These are phyloP conservation scores for Macheiramphus alcinus DNA, from an alignment of 2,113 vertebrate genomes.

Conservation along the genomic window DNA sequence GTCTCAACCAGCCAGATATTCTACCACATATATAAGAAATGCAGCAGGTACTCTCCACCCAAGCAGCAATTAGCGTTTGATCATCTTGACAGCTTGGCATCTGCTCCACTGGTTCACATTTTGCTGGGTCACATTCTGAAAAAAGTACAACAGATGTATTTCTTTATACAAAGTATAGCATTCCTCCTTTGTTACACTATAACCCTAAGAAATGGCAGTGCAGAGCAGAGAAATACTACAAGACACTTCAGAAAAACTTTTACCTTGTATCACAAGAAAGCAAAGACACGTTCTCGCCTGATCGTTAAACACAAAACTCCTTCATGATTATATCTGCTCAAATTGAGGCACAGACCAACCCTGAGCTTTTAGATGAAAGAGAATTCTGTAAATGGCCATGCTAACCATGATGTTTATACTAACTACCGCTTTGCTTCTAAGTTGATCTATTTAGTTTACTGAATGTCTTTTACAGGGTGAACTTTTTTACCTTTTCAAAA, in stretches of 20 bases:
- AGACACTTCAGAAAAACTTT: background rate
- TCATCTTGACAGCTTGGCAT: slow-evolving; percentile 84
- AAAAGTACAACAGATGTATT: background rate
- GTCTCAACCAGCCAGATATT: background rate
- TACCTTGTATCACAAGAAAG: background rate
- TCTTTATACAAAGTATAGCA: background rate
- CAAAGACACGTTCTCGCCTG: background rate
- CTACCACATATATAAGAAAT: slow-evolving; percentile 88
- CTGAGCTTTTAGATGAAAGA: background rate
- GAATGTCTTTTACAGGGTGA: background rate
- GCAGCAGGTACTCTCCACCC: slow-evolving; percentile 86
- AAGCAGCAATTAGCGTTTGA: slow-evolving; percentile 82
- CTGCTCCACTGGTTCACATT: slow-evolving; percentile 75
- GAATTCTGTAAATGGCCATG: background rate
- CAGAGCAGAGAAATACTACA: background rate
- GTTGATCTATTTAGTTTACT: background rate
- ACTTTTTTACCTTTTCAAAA: background rate
- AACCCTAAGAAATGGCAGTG: background rate
- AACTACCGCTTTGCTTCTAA: background rate
- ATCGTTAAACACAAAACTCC: background rate
- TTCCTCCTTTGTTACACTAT: background rate
- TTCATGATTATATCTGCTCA: background rate
- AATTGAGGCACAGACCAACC: background rate
- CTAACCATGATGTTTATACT: background rate
- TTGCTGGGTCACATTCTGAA: slow-evolving; percentile 89